Percentiles rank a stretch among this genome's conserved stretches.
These are phyloP conservation scores for Mayetiola destructor DNA, from an alignment of 2,888 invertebrate genomes.

Conservation along the genomic window DNA sequence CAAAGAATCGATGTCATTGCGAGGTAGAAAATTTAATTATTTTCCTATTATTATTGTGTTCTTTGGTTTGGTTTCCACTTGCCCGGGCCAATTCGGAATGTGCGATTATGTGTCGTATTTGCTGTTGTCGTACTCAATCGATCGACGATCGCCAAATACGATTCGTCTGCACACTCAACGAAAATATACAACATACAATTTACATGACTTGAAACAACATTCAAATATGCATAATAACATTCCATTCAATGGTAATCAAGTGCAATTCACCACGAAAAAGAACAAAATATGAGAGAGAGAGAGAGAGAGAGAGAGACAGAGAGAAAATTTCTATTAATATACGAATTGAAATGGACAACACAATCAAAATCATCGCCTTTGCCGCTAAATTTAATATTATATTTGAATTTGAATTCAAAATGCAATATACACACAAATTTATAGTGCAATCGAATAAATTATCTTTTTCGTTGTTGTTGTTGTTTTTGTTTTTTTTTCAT, in stretches of 20 bases:
- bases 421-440: too few species aligned
- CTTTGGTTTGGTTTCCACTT: too few species aligned
- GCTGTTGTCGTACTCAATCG: not conserved
- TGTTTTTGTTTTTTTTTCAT: not conserved
- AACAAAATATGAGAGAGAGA: too few species aligned
- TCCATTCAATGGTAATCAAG: conserved; percentile 15
- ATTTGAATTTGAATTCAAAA: too few species aligned
- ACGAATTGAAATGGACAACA: not conserved
- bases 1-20: conserved; percentile 1
- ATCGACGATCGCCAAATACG: conserved; percentile 4
- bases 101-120: not conserved
- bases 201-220: conserved; percentile 8
- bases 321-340: too few species aligned
- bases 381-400: too few species aligned
- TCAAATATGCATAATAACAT: conserved; percentile 9
- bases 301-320: too few species aligned
- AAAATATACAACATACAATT: too few species aligned
- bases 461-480: not conserved
- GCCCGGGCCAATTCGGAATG: not conserved
- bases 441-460: conserved; percentile 11
- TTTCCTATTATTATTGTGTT: not conserved
- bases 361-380: not conserved
- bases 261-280: too few species aligned
- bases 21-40: conserved; percentile 10
- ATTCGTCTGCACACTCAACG: too few species aligned